phyloP scores from a whole-genome alignment of 2,113 vertebrate genomes.

The Apeltes quadracus region DNA sequence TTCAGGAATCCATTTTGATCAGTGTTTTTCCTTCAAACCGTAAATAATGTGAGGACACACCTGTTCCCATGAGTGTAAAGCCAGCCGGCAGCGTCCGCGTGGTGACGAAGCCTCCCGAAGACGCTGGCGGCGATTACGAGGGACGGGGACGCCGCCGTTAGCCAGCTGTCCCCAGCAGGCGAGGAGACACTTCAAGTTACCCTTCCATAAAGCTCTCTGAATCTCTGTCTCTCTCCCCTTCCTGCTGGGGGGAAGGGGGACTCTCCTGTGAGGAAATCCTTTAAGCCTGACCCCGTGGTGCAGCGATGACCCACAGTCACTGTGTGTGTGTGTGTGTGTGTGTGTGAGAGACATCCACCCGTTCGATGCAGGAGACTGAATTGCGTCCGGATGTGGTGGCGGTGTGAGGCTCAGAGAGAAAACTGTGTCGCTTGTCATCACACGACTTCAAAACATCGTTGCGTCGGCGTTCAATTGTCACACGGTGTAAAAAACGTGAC shows the following conservation, averaged over 20 bases:
- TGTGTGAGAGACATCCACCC: slow-evolving; percentile 4
- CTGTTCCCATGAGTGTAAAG: not conserved
- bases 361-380: slow-evolving; percentile 8
- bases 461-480: slow-evolving; percentile 8
- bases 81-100: too few relatives aligned
- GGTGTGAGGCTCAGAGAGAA: not conserved
- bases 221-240: slow-evolving; percentile 31
- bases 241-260: slow-evolving; percentile 47
- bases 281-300: slow-evolving; percentile 68
- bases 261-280: slow-evolving; percentile 56
- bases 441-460: not conserved
- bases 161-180: slow-evolving; percentile 42
- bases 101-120: not conserved
- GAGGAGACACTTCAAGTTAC: slow-evolving; percentile 51
- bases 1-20: not conserved
- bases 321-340: slow-evolving; percentile 13
- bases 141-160: slow-evolving; percentile 6
- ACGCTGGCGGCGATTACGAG: slow-evolving; percentile 22
- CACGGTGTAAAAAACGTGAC: slow-evolving; percentile 24
- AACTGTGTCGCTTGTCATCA: slow-evolving; percentile 3
- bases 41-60: not conserved
- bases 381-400: slow-evolving; percentile 5
- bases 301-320: slow-evolving; percentile 53
- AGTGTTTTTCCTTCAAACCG: not conserved
- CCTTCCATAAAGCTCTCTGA: slow-evolving; percentile 54